Percentiles rank a stretch among this genome's conserved stretches.
Evolutionary conservation across 2,888 invertebrate species (phyloP).

Genomic region (Cyclophora punctaria): DNA sequence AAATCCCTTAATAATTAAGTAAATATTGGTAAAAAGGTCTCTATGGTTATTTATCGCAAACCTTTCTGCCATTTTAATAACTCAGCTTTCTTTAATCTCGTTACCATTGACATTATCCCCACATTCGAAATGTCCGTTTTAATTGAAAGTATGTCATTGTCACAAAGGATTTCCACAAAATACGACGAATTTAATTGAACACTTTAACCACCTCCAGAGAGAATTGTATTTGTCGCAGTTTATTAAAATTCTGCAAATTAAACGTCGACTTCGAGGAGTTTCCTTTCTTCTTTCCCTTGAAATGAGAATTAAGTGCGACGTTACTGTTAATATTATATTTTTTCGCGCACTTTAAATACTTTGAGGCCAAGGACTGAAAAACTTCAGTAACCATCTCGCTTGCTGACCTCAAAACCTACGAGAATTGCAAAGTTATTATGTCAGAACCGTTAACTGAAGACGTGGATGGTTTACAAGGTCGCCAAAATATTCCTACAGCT

Average conservation of each 20-base stretch:
- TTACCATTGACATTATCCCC: constrained; percentile 6
- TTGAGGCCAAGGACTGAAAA: constrained; percentile 16
- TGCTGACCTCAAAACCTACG: constrained; percentile 9
- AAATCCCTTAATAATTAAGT: too few relatives aligned
- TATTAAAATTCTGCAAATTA: constrained; percentile 15
- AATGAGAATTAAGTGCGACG: constrained; percentile 9
- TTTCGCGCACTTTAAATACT: constrained; percentile 13
- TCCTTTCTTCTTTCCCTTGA: constrained; percentile 15
- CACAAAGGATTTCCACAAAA: constrained; percentile 4
- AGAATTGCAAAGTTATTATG: constrained; percentile 9
- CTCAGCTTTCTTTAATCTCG: constrained; percentile 2
- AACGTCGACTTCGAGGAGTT: constrained; percentile 12
- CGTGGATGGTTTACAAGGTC: constrained; percentile 2
- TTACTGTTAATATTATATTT: constrained; percentile 4
- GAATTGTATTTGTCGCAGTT: constrained; percentile 9
- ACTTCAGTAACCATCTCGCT: constrained; percentile 5
- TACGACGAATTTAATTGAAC: constrained; percentile 5
- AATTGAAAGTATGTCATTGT: constrained; percentile 9
- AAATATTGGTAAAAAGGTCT: too few relatives aligned
- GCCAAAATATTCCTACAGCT: background rate
- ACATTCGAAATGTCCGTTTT: constrained; percentile 2
- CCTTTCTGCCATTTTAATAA: too few relatives aligned
- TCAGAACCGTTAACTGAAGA: background rate
- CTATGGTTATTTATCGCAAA: too few relatives aligned
- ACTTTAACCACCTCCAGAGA: background rate